Evolutionary conservation across 1,140 invertebrate species (phyloP).

Genomic region (Ctenoplectra terminalis): DNA sequence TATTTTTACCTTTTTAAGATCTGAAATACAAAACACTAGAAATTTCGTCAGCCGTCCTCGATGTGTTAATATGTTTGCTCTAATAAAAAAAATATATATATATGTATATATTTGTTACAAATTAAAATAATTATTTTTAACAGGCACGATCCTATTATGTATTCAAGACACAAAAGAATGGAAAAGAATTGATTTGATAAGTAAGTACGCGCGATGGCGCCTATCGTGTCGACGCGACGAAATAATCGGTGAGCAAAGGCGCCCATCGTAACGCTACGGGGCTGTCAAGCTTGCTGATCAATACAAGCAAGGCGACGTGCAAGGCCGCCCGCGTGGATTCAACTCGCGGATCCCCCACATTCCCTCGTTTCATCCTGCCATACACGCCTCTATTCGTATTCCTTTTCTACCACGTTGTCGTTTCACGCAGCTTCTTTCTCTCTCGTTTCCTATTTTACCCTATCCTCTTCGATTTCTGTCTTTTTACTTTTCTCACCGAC

Average conservation of each 20-base stretch:
- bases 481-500: too few relatives aligned
- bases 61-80: too few relatives aligned
- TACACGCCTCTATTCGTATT: constrained; percentile 41
- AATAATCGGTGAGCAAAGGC: constrained; percentile 60
- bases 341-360: constrained; percentile 70
- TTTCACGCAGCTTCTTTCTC: constrained; percentile 12
- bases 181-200: background rate
- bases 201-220: background rate
- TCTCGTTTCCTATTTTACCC: constrained; percentile 30
- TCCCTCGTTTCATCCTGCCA: constrained; percentile 59
- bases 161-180: background rate
- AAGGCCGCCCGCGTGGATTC: constrained; percentile 79
- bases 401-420: constrained; percentile 34
- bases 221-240: constrained; percentile 32
- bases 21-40: too few relatives aligned
- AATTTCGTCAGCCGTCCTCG: too few relatives aligned
- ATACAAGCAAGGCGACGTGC: constrained; percentile 81
- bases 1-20: too few relatives aligned
- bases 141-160: background rate
- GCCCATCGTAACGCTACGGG: constrained; percentile 70
- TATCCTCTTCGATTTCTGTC: too few relatives aligned
- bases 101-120: too few relatives aligned
- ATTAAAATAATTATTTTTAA: background rate
- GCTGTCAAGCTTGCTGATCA: constrained; percentile 80
- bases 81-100: too few relatives aligned